A percentile compares a stretch with the other conserved stretches of the same genome.
Conservation (phyloP, 2,888 invertebrate genomes). For the Eupithecia inturbata region DNA sequence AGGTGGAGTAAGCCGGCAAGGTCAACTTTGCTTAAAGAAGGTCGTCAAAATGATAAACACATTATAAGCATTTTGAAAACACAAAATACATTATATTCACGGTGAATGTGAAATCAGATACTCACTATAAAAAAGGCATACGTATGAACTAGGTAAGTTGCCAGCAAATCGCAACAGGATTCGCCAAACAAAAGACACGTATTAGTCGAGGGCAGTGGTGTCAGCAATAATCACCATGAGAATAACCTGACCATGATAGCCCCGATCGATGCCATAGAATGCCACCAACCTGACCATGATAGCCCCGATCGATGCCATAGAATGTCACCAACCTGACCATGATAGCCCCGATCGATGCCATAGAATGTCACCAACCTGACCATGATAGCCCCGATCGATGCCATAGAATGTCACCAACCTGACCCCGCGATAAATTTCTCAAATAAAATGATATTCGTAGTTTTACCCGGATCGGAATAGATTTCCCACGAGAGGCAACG, state of each 20-base stretch:
- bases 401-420: not conserved
- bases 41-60: too few species aligned
- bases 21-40: too few species aligned
- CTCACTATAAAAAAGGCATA: not conserved
- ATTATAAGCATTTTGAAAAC: too few species aligned
- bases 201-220: not conserved
- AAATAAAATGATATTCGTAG: conserved; percentile 6
- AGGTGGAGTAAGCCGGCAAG: too few species aligned
- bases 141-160: not conserved
- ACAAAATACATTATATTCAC: too few species aligned
- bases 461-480: conserved; percentile 49
- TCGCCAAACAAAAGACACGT: not conserved
- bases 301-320: not conserved
- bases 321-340: not conserved
- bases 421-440: not conserved
- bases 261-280: not conserved
- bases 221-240: not conserved
- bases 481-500: conserved; percentile 54
- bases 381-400: not conserved
- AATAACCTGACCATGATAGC: not conserved
- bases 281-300: not conserved
- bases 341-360: not conserved
- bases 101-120: not conserved
- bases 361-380: not conserved
- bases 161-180: not conserved